A percentile compares a stretch with the other conserved stretches of the same genome.
phyloP scores from a whole-genome alignment of 53 echinoderm and acorn worm species.

The Glandiceps talaboti region DNA sequence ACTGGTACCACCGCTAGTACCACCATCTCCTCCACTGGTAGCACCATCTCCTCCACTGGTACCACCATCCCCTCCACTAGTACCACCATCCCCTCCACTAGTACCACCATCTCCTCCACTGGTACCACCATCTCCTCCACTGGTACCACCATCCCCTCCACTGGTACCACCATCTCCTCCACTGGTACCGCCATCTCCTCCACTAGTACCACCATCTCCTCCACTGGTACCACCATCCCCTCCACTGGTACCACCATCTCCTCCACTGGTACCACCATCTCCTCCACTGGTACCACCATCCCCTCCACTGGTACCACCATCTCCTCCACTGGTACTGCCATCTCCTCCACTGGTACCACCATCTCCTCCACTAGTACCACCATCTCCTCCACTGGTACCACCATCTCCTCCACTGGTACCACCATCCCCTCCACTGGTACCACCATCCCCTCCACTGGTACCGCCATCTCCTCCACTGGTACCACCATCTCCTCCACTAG shows the following conservation, averaged over 20 bases:
- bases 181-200: constrained; percentile 7
- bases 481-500: neutral
- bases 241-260: constrained; percentile 31
- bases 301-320: constrained; percentile 4
- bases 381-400: neutral
- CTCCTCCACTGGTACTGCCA: neutral
- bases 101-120: constrained; percentile 4
- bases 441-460: constrained; percentile 7
- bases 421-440: neutral
- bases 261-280: constrained; percentile 22
- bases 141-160: constrained; percentile 14
- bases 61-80: constrained; percentile 3
- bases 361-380: neutral
- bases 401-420: neutral
- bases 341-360: neutral
- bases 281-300: constrained; percentile 12
- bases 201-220: neutral
- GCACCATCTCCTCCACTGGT: neutral
- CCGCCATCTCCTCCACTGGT: constrained; percentile 4
- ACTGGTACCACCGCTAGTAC: constrained; percentile 11
- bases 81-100: neutral
- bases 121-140: constrained; percentile 17
- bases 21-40: neutral
- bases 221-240: neutral
- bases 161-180: constrained; percentile 8